phyloP scores from a whole-genome alignment of 30 jellyfish, hydroid and myxozoan species.

The Hydractinia symbiolongicarpus region DNA sequence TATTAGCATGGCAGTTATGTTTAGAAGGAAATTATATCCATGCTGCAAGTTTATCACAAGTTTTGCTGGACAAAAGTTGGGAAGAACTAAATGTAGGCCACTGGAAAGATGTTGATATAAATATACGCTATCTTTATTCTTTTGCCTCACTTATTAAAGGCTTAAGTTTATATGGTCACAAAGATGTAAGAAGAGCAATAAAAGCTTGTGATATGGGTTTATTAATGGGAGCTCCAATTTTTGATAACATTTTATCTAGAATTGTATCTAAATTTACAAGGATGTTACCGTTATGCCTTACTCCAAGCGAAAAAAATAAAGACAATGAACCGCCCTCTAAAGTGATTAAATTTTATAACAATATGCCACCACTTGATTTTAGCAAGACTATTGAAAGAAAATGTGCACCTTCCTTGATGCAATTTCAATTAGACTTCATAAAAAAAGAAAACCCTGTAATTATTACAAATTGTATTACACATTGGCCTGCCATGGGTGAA shows the following conservation, averaged over 20 bases:
- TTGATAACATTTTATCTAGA: conserved; percentile 48
- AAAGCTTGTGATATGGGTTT: conserved; percentile 79
- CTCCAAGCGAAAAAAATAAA: neutral
- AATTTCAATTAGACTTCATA: conserved; percentile 44
- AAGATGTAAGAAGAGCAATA: conserved; percentile 21
- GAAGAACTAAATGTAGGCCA: conserved; percentile 84
- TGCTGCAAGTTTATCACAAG: conserved; percentile 13
- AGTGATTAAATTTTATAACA: neutral
- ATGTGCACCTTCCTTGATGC: conserved; percentile 39
- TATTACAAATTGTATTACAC: conserved; percentile 54
- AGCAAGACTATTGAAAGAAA: conserved; percentile 31
- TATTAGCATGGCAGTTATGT: no score
- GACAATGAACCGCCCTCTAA: conserved; percentile 11
- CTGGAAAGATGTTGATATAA: conserved; percentile 73
- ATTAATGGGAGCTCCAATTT: conserved; percentile 91
- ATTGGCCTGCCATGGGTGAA: conserved; percentile 88
- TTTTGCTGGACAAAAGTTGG: conserved; percentile 56
- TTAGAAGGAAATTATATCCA: no score
- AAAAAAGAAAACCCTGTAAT: conserved; percentile 54
- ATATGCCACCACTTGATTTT: neutral
- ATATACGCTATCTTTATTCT: conserved; percentile 75
- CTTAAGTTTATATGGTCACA: conserved; percentile 30
- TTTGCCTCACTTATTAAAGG: conserved; percentile 55
- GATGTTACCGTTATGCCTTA: neutral
- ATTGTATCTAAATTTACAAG: conserved; percentile 25